Conservation (phyloP, 1,140 invertebrate species). For the Nephila pilipes region DNA sequence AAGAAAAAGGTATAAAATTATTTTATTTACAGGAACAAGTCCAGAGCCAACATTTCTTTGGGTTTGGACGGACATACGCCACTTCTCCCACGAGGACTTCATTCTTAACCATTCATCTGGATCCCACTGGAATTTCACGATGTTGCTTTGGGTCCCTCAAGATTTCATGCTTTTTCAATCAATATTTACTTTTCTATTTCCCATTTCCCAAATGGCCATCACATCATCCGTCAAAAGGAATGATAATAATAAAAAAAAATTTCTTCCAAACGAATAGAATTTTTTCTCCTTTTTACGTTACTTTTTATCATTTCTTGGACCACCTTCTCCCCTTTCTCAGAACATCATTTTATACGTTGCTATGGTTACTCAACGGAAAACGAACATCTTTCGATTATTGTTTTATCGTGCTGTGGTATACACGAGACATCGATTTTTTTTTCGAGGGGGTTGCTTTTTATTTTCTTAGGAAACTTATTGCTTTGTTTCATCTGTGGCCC, state of each 20-base stretch:
- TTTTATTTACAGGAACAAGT: too few species aligned
- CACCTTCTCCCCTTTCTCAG: not conserved
- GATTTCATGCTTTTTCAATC: slow-evolving; percentile 72
- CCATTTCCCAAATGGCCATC: slow-evolving; percentile 71
- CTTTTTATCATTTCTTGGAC: slow-evolving; percentile 44
- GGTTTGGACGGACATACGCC: not conserved
- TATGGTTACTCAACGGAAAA: slow-evolving; percentile 51
- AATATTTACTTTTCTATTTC: slow-evolving; percentile 76
- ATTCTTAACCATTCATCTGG: slow-evolving; percentile 32
- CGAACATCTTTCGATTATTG: slow-evolving; percentile 36
- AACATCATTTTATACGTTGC: slow-evolving; percentile 58
- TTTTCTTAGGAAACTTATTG: slow-evolving; percentile 5
- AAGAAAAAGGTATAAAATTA: too few species aligned
- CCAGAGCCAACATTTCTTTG: too few species aligned
- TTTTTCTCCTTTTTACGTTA: slow-evolving; percentile 14
- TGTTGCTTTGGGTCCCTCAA: slow-evolving; percentile 59
- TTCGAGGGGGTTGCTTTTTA: not conserved
- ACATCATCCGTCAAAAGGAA: slow-evolving; percentile 68
- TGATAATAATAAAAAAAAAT: slow-evolving; percentile 46
- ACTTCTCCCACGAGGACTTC: not conserved
- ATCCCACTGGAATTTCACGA: slow-evolving; percentile 71
- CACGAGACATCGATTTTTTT: not conserved
- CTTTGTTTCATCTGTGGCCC: slow-evolving; percentile 29
- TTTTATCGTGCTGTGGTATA: not conserved
- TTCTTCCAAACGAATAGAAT: slow-evolving; percentile 39